A percentile compares a stretch with the other conserved stretches of the same genome.
phyloP scores from a whole-genome alignment of 2,797 vertebrate genomes.

The Glyptemys insculpta region DNA sequence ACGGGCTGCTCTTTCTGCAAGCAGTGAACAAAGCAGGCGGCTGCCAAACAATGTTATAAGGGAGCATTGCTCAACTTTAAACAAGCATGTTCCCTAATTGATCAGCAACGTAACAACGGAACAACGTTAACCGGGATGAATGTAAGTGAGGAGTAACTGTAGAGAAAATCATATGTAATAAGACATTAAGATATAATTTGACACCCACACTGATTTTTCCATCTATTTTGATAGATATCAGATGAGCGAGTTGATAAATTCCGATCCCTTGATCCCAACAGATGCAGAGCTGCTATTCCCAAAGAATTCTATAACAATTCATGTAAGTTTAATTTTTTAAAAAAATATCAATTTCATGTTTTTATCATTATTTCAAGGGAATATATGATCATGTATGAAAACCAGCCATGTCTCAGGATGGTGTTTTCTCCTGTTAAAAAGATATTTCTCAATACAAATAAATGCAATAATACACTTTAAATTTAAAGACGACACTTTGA shows the following conservation, averaged over 20 bases:
- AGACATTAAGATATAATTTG: background rate
- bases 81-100: too few species aligned
- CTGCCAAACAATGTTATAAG: too few species aligned
- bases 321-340: background rate
- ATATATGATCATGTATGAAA: background rate
- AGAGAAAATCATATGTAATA: accelerated
- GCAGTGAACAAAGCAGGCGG: too few species aligned
- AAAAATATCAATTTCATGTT: background rate
- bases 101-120: too few species aligned
- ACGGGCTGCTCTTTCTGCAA: too few species aligned
- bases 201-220: accelerated
- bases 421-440: background rate
- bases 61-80: too few species aligned
- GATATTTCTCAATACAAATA: background rate
- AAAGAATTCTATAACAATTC: background rate
- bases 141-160: background rate
- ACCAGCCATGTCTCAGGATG: accelerated
- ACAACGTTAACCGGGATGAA: too few species aligned
- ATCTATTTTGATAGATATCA: background rate
- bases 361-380: background rate
- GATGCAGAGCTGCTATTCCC: background rate
- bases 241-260: background rate
- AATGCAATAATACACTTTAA: background rate
- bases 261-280: background rate
- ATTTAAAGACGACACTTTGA: background rate